Evolutionary conservation across 2,797 vertebrate species (phyloP), one percentile per base, ranked within the genome.

Genomic region (Cyclura pinguis): DNA sequence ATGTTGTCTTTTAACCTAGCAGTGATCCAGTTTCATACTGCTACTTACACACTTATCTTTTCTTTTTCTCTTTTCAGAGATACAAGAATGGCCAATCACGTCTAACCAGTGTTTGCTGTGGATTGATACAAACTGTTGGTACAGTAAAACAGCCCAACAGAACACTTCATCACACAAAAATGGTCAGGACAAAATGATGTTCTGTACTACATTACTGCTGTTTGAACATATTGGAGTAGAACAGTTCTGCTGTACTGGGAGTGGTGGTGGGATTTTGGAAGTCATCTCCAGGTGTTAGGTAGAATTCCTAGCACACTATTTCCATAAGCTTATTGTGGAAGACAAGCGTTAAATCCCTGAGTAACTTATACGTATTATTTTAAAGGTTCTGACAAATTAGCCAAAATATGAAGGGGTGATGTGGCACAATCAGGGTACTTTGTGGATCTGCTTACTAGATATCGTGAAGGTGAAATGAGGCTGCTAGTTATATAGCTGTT

Each of bases 181-280:
- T 98, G 98, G 98, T 99, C 96, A 97, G 96, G 92, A 80, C 85
- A 93, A 87, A 78, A 13, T 77, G 35, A 67, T 27, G 4, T 81
- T 64, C 92, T 89, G 9, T 92, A 2, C 35, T 91, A 89, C 78
- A 77, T 77, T n/a, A 73, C 7, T 91, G 4, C 1, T 92, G 32
- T 72, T 92, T 88, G 55, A 55, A 9, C n/a, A 69, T 4, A 0
- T 22, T 91, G 24, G 85, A n/a, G 47, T 83, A 20, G 3, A 4
- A 1, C 81, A 35, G 20, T 59, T 50, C 32, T 74, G 27, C 16
- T 86, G 38, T 73, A 27, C 24, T 4, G 38, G 55, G 67, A 32
- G 7, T 12, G 27, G 29, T 32, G 67, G 8, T 69, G 67, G 76
- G 29, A 52, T 74, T 86, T 80, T 32, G 24, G 35, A 12, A 29